phyloP scores from a whole-genome alignment of 2,888 invertebrate species.

The Deroplatys truncata region DNA sequence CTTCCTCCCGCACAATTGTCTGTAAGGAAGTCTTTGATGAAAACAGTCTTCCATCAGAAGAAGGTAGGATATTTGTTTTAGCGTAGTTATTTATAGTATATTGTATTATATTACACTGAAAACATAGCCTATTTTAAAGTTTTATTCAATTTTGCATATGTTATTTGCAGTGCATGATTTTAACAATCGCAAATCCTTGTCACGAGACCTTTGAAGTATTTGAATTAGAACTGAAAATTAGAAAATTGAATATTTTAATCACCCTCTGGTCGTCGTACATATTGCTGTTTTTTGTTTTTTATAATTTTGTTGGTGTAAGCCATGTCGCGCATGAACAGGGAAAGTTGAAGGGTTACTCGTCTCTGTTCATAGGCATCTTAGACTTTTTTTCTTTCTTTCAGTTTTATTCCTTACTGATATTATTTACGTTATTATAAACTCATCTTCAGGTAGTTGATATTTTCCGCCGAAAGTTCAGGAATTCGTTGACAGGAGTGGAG shows the following conservation, averaged over 20 bases:
- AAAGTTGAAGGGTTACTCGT: neutral
- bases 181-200: no score
- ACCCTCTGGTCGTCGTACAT: neutral
- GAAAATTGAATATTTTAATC: no score
- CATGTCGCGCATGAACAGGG: neutral
- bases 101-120: conserved; percentile 21
- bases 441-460: neutral
- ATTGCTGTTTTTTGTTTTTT: neutral
- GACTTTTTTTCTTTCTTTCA: neutral
- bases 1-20: conserved; percentile 49
- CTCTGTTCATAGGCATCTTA: no score
- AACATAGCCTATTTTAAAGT: neutral
- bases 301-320: neutral
- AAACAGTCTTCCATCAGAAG: conserved; percentile 74
- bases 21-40: conserved; percentile 85
- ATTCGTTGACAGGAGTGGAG: neutral
- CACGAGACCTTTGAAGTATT: no score
- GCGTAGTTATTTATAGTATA: neutral
- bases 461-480: neutral
- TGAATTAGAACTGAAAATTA: no score
- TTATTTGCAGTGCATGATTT: no score
- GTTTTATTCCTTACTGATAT: neutral
- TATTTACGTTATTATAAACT: neutral
- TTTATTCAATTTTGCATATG: neutral
- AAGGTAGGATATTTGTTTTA: conserved; percentile 56